These are phyloP conservation scores for Lumbricus terrestris DNA, from an alignment of 2,888 invertebrate species.

Conservation along the genomic window DNA sequence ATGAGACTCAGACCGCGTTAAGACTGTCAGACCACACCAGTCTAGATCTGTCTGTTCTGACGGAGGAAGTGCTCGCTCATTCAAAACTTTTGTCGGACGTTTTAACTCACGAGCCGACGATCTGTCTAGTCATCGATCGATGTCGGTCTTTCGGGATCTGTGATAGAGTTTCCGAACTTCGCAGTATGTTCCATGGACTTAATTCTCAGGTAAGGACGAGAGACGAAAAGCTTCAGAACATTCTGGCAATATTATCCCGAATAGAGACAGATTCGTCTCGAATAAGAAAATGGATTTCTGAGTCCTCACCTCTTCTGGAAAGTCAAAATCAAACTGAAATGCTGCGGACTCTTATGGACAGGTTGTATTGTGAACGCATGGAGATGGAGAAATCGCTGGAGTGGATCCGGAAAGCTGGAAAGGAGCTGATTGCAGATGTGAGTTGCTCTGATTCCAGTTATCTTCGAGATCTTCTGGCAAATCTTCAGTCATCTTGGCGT, in stretches of 20 bases:
- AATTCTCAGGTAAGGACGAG: not conserved
- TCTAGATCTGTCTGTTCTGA: not conserved
- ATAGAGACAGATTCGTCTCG: not conserved
- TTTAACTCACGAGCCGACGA: not conserved
- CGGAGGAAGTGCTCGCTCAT: not conserved
- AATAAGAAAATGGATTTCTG: not conserved
- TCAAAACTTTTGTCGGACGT: not conserved
- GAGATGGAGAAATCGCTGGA: slow-evolving; percentile 6
- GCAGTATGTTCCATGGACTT: not conserved
- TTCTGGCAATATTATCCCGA: not conserved
- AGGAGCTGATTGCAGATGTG: not conserved
- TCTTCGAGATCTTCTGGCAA: not conserved
- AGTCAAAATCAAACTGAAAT: not conserved
- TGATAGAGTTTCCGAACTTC: not conserved
- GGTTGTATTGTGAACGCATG: not conserved
- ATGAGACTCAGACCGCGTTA: not conserved
- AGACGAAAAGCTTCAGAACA: slow-evolving; percentile 4
- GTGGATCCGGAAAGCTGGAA: not conserved
- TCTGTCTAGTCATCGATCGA: not conserved
- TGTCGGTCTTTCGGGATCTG: not conserved
- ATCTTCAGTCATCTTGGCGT: not conserved
- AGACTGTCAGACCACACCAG: not conserved
- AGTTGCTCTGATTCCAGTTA: not conserved
- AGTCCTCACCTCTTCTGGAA: not conserved
- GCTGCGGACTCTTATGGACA: not conserved